Evolutionary conservation across 2,113 vertebrate genomes (phyloP).

Genomic region (Sinocyclocheilus grahami): DNA sequence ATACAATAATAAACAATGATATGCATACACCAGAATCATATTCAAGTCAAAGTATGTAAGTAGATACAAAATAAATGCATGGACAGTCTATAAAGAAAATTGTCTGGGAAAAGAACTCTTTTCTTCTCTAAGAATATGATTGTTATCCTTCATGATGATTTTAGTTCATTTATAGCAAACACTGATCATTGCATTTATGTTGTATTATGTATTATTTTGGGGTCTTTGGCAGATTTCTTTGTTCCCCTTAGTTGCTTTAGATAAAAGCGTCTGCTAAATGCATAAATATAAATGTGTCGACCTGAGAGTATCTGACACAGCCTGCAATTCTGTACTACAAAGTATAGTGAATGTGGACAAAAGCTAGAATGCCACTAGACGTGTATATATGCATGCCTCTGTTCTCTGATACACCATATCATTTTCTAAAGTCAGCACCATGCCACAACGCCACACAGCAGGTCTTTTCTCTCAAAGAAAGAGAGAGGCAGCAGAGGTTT

Average conservation of each 20-base stretch:
- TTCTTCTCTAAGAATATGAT: neutral
- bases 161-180: neutral
- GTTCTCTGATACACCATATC: constrained; percentile 44
- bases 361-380: neutral
- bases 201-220: neutral
- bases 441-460: constrained; percentile 44
- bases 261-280: neutral
- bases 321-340: constrained; percentile 1
- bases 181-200: neutral
- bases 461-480: constrained; percentile 40
- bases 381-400: constrained; percentile 38
- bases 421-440: constrained; percentile 49
- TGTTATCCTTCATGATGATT: neutral
- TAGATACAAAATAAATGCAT: neutral
- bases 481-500: constrained; percentile 20
- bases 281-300: neutral
- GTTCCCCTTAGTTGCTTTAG: neutral
- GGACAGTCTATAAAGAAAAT: neutral
- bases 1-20: neutral
- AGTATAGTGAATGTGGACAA: neutral
- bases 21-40: neutral
- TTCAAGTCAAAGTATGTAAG: neutral
- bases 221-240: no score
- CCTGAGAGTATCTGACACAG: neutral
- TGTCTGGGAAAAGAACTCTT: neutral